phyloP scores from a whole-genome alignment of 2,888 invertebrate species.

The Alsophila aescularia region DNA sequence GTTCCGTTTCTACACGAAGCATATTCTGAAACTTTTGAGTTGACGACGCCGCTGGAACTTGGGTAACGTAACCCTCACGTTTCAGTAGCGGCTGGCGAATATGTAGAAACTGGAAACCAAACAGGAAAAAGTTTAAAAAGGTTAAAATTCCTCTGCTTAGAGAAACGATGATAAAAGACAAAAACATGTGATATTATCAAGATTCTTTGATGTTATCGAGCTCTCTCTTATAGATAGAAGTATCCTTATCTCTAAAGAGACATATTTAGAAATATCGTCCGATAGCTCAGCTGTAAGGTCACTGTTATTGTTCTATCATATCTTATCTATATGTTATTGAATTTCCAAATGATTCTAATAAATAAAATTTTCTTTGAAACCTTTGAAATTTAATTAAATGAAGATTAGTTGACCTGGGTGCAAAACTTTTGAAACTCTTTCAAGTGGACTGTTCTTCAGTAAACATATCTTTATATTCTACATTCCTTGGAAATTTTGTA shows the following conservation, averaged over 20 bases:
- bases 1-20: neutral
- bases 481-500: no score
- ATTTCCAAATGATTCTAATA: neutral
- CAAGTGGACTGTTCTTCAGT: no score
- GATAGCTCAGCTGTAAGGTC: neutral
- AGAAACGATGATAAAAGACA: neutral
- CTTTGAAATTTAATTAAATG: no score
- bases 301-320: neutral
- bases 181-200: neutral
- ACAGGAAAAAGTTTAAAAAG: constrained; percentile 8
- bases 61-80: constrained; percentile 7
- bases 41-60: constrained; percentile 5
- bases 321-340: constrained; percentile 2
- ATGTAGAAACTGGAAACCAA: neutral
- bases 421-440: no score
- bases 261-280: neutral
- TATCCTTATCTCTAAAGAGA: neutral
- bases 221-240: neutral
- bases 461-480: no score
- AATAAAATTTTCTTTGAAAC: no score
- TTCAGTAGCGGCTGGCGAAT: constrained; percentile 4
- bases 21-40: constrained; percentile 2
- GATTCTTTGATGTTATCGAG: neutral
- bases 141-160: neutral
- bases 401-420: no score